Evolutionary conservation across 2,888 invertebrate species (phyloP), one percentile per base, ranked within the genome.

Genomic region (Achlya flavicornis): DNA sequence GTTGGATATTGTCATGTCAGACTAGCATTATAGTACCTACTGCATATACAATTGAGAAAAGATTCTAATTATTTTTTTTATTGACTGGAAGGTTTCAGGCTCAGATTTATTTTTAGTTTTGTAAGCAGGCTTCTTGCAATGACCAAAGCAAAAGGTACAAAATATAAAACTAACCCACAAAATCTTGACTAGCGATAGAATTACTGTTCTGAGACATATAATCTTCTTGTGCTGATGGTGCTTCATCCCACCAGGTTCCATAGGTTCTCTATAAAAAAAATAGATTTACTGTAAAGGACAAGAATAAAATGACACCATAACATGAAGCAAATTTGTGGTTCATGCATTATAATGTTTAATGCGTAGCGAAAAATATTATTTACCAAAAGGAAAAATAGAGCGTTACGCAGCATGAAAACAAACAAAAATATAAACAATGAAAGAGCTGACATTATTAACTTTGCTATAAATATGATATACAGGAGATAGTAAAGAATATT

Each of bases 171-270:
- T 84, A 92, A 97, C 97, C 96, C 85, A 98, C 96, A 89, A 96
- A 98, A 90, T 98, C 97, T 82, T 97, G 96, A 75, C 97, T 96
- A 35, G 95, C 92, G 72, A 96, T 93, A 35, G 92, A 86, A 66
- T 94, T 95, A 69, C 94, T 92, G 84, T 97, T 97, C 83, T 97
- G 97, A 8, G 96, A 95, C 95, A 96, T 96, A 77, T 96, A 97
- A 79, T 96, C 95, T 70, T 92, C 88, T 71, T 95, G 95, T 67
- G 94, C 94, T 10, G 96, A 96, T 60, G 97, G 97, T n/a, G 96
- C 96, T 76, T 95, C 94, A 60, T 96, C 95, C 97, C 97, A 97
- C 97, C 97, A 97, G 66, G 94, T 95, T 11, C 98, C 98, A 89
- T 98, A 98, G 0, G 97, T 96, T 87, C 97, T 95, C 97, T 98